These are phyloP conservation scores for Rhizoglyphus robini DNA, from an alignment of 1,140 invertebrate species.

Conservation along the genomic window DNA sequence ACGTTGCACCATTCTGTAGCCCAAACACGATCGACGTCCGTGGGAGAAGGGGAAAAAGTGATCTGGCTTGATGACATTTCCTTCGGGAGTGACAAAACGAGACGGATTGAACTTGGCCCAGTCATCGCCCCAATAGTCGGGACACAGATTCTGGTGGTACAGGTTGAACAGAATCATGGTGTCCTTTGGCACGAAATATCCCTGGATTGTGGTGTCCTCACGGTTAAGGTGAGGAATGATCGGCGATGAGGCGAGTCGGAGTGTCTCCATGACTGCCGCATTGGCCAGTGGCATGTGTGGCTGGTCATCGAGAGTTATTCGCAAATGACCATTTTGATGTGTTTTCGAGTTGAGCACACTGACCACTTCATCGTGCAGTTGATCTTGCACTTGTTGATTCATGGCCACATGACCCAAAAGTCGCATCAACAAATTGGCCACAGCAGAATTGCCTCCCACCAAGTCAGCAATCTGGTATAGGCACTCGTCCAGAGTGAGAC, in stretches of 20 bases:
- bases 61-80: constrained; percentile 31
- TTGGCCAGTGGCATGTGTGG: constrained; percentile 61
- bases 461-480: constrained; percentile 34
- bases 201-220: constrained; percentile 53
- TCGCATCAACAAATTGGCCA: constrained; percentile 66
- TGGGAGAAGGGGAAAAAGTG: constrained; percentile 75
- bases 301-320: constrained; percentile 44
- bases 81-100: constrained; percentile 41
- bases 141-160: constrained; percentile 61
- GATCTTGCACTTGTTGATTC: constrained; percentile 41
- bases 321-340: not conserved
- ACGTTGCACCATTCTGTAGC: constrained; percentile 54
- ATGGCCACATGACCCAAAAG: constrained; percentile 46
- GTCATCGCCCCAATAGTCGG: constrained; percentile 56
- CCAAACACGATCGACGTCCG: constrained; percentile 68
- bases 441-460: constrained; percentile 68
- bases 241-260: constrained; percentile 63
- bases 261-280: constrained; percentile 60
- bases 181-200: constrained; percentile 55
- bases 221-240: constrained; percentile 80
- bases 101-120: constrained; percentile 53
- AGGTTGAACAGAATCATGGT: constrained; percentile 77
- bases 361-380: constrained; percentile 32
- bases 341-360: constrained; percentile 28
- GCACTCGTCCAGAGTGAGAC: constrained; percentile 21